Evolutionary conservation across 2,113 vertebrate species (phyloP).

Genomic region (Cyrtonyx montezumae): DNA sequence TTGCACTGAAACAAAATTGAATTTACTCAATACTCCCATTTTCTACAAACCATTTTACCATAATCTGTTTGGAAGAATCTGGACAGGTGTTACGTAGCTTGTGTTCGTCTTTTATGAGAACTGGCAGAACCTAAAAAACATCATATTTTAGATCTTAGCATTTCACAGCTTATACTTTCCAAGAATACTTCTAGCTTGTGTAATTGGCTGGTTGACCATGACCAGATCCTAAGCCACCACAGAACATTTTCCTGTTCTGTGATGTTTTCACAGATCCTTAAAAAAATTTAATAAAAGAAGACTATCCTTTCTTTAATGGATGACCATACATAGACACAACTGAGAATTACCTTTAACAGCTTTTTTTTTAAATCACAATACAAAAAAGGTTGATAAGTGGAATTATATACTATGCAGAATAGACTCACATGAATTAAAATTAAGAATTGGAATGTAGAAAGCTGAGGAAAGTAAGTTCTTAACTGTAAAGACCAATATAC

Average conservation of each 20-base stretch:
- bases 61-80: slow-evolving; percentile 75
- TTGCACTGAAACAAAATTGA: not conserved
- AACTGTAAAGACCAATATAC: not conserved
- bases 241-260: not conserved
- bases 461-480: not conserved
- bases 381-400: not conserved
- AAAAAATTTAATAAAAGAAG: not conserved
- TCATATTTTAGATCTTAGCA: not conserved
- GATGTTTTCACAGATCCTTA: not conserved
- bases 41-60: slow-evolving; percentile 55
- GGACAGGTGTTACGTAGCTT: slow-evolving; percentile 68
- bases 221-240: not conserved
- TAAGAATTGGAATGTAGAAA: not conserved
- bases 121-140: slow-evolving; percentile 65
- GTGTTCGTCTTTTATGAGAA: slow-evolving; percentile 78
- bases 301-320: not conserved
- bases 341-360: not conserved
- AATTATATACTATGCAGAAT: not conserved
- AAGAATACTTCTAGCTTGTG: not conserved
- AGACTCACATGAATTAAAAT: not conserved
- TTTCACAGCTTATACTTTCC: not conserved
- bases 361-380: not conserved
- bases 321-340: not conserved
- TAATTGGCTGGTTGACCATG: not conserved
- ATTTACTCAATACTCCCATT: not conserved